Conservation (phyloP, 2,888 invertebrate genomes). For the Hymenopus coronatus region DNA sequence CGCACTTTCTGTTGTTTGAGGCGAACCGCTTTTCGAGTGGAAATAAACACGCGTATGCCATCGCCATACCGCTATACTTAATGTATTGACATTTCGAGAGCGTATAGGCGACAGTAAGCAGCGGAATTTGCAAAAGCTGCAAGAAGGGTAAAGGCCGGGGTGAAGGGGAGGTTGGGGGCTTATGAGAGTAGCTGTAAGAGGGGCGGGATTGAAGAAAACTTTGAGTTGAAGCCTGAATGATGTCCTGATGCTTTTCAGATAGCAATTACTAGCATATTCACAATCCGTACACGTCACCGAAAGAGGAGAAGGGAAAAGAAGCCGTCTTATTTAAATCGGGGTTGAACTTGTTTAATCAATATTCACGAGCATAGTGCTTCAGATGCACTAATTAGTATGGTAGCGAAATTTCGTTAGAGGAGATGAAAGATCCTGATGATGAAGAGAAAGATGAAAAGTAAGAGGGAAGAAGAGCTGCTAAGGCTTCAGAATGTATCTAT, state of each 20-base stretch:
- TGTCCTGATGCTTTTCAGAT: slow-evolving; percentile 15
- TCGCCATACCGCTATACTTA: neutral
- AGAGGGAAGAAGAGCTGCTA: neutral
- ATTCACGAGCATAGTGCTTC: slow-evolving; percentile 1
- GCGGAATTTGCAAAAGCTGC: slow-evolving; percentile 8
- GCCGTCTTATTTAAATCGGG: slow-evolving; percentile 7
- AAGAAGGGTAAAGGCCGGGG: neutral
- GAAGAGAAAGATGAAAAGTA: neutral
- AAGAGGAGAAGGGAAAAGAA: neutral
- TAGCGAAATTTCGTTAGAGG: neutral
- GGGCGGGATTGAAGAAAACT: slow-evolving; percentile 13
- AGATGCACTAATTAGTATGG: slow-evolving; percentile 14
- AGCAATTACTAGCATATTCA: slow-evolving; percentile 26
- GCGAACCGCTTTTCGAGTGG: neutral
- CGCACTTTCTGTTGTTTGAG: neutral
- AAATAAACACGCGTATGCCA: neutral
- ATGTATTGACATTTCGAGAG: neutral
- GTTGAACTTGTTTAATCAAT: slow-evolving; percentile 15
- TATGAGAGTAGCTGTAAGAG: neutral
- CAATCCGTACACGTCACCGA: slow-evolving; percentile 3
- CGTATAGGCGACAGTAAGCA: neutral
- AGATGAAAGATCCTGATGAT: neutral
- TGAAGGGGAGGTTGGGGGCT: neutral
- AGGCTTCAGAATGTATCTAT: neutral
- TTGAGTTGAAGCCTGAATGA: slow-evolving; percentile 7